Conservation (phyloP, 2,888 invertebrate species). For the Augochlorella aurata region DNA sequence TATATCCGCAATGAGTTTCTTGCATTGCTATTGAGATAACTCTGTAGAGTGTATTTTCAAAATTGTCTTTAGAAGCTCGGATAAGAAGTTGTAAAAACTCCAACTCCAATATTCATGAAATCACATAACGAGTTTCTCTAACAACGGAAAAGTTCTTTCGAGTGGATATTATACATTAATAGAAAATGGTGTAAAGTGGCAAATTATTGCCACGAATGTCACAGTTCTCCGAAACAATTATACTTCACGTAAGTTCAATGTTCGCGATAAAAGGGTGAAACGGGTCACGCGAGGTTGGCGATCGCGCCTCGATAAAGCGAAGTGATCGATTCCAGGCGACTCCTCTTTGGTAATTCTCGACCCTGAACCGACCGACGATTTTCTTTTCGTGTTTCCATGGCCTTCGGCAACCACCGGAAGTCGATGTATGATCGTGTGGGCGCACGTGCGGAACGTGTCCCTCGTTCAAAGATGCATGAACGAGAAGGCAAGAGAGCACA, state of each 20-base stretch:
- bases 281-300: background rate
- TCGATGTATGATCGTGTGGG: constrained; percentile 51
- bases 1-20: too few species aligned
- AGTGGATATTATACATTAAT: too few species aligned
- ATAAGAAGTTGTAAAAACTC: too few species aligned
- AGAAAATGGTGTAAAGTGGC: too few species aligned
- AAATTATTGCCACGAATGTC: too few species aligned
- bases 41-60: too few species aligned
- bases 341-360: background rate
- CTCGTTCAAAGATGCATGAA: constrained; percentile 58
- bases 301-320: background rate
- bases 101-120: too few species aligned
- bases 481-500: constrained; percentile 67
- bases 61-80: too few species aligned
- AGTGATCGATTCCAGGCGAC: background rate
- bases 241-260: background rate
- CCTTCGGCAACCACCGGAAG: constrained; percentile 23
- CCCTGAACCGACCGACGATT: background rate
- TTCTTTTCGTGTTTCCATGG: constrained; percentile 34
- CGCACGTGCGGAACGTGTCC: constrained; percentile 58
- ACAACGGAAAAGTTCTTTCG: too few species aligned
- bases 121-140: too few species aligned
- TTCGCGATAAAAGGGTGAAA: background rate
- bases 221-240: too few species aligned
- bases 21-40: too few species aligned